phyloP scores from a whole-genome alignment of 1,140 invertebrate genomes.

The Acyrthosiphon pisum region DNA sequence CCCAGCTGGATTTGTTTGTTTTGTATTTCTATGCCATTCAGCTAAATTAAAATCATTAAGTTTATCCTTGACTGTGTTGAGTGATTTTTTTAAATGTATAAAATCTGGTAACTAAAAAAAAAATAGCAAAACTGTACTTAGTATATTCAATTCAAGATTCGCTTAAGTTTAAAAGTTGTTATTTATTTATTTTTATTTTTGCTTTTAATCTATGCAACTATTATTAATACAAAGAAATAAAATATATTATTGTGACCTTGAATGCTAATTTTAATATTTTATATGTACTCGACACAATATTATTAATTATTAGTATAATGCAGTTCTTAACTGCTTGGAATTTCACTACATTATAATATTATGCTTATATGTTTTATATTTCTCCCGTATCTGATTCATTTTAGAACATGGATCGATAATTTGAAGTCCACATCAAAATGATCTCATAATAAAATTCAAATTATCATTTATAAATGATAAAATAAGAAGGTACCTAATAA shows the following conservation, averaged over 20 bases:
- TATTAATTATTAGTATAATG: no score
- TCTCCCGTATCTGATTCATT: not conserved
- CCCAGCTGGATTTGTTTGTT: conserved; percentile 73
- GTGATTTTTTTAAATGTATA: conserved; percentile 72
- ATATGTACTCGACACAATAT: no score
- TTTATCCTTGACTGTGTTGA: conserved; percentile 81
- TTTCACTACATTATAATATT: not conserved
- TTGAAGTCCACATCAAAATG: not conserved
- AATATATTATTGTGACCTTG: not conserved
- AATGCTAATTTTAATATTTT: not conserved
- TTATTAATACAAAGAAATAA: no score
- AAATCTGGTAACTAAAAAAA: conserved; percentile 64
- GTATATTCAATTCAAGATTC: not conserved
- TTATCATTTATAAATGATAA: no score
- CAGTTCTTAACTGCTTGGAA: not conserved
- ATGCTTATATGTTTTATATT: not conserved
- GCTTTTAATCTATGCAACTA: not conserved
- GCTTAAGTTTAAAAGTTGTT: not conserved
- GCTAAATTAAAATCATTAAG: conserved; percentile 78
- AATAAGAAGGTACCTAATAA: not conserved
- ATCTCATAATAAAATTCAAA: not conserved
- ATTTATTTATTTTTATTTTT: not conserved
- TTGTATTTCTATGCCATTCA: conserved; percentile 84
- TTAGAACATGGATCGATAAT: not conserved
- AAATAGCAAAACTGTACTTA: not conserved